phyloP scores from a whole-genome alignment of 2,888 invertebrate genomes.

The Deilephila elpenor region DNA sequence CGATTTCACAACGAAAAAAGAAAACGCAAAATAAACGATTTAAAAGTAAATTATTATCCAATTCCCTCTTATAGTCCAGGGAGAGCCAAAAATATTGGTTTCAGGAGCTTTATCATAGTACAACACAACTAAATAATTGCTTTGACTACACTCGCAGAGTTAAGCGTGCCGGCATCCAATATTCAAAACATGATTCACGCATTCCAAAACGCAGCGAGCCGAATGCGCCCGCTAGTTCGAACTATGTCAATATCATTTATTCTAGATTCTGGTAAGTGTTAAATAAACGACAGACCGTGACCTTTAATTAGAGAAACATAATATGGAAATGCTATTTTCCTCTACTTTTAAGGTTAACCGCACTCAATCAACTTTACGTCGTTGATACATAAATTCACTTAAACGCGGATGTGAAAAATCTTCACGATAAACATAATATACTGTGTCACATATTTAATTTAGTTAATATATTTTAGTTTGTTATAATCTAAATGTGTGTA shows the following conservation, averaged over 20 bases:
- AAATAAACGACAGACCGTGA: background rate
- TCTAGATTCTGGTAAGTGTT: background rate
- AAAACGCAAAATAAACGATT: no score
- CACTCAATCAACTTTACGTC: background rate
- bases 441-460: background rate
- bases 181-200: conserved; percentile 14
- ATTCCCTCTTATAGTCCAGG: no score
- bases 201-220: conserved; percentile 2
- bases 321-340: background rate
- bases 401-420: background rate
- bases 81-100: no score
- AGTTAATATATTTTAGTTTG: background rate
- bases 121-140: background rate
- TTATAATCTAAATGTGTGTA: no score
- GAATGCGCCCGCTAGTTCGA: conserved; percentile 1
- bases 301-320: background rate
- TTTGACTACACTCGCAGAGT: background rate
- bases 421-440: background rate
- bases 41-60: no score
- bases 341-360: background rate
- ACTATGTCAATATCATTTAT: conserved; percentile 21
- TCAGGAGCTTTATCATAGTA: background rate
- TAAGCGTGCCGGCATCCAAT: background rate
- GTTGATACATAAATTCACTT: background rate
- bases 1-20: no score